Evolutionary conservation across 2,888 invertebrate genomes (phyloP), one percentile per base, ranked within the genome.

Genomic region (Epinotia bilunana): DNA sequence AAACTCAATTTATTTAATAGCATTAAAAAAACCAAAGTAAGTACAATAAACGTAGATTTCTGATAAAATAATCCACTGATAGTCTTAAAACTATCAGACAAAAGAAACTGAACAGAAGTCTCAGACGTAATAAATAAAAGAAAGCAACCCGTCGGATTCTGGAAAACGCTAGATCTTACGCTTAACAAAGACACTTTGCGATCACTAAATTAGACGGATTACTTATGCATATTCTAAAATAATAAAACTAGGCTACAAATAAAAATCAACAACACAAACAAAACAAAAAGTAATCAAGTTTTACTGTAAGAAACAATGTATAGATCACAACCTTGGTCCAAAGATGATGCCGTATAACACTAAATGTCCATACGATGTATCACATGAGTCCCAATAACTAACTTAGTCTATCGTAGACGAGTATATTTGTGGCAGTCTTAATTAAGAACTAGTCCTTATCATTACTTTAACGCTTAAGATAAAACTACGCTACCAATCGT

Each of bases 281-380:
- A 62, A 62, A n/a, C n/a, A 69, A 49, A 73, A 55, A 63, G 23
- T 28, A 28, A 28, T 60, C 74, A 72, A 72, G 72, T 12, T 76
- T 73, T 72, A 73, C 55, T 55, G 46, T 72, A 57, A 53, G 63
- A 73, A 55, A 65, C 61, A 73, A 49, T 67, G 20, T n/a, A 5
- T 71, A 78, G 77, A 81, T 83, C 78, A 86, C 84, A 88, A 91
- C 91, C 92, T 92, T 92, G 82, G 84, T 90, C 87, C 86, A 79
- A 69, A 71, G 72, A 71, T 62, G 72, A 58, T 80, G 81, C 79
- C 78, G 78, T 79, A 78, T 79, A 78, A 82, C 90, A 90, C 90
- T 85, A 84, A 85, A 83, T 83, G 81, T 84, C 84, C 79, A 82
- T 78, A 81, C 87, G 86, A 84, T 83, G 79, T 84, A 84, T 80